These are phyloP conservation scores for Epicampocera succincta DNA, from an alignment of 2,888 invertebrate genomes.

Conservation along the genomic window DNA sequence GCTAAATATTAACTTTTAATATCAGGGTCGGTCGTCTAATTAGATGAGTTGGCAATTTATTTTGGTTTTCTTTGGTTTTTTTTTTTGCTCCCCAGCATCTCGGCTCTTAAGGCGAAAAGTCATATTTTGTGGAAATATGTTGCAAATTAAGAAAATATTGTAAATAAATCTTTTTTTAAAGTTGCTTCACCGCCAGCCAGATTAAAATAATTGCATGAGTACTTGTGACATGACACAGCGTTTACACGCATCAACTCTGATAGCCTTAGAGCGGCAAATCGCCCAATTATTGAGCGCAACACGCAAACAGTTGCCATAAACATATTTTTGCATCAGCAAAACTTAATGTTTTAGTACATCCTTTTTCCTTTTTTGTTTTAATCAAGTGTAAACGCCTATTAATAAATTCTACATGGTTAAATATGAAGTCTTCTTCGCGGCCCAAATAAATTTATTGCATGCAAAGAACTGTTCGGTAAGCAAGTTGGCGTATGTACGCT, in stretches of 20 bases:
- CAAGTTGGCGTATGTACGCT: conserved; percentile 14
- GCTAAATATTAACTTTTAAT: conserved; percentile 68
- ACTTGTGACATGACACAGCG: too few relatives aligned
- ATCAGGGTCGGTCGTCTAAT: conserved; percentile 65
- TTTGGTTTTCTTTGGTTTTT: conserved; percentile 10
- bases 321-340: too few relatives aligned
- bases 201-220: too few relatives aligned
- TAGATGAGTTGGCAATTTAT: conserved; percentile 67
- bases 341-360: too few relatives aligned
- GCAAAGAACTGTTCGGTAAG: conserved; percentile 44
- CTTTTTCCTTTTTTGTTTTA: too few relatives aligned
- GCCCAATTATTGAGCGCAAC: too few relatives aligned
- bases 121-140: conserved; percentile 17
- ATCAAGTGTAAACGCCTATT: too few relatives aligned
- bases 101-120: background rate
- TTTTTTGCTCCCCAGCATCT: background rate
- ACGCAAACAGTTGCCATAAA: too few relatives aligned
- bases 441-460: conserved; percentile 62
- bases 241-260: too few relatives aligned
- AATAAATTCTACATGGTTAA: background rate
- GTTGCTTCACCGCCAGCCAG: too few relatives aligned
- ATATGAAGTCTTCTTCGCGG: conserved; percentile 40
- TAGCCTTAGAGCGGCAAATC: too few relatives aligned
- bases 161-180: too few relatives aligned
- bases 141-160: background rate